Percentiles rank a stretch among this genome's conserved stretches.
phyloP scores from a whole-genome alignment of 2,888 invertebrate species.

The Amphipyra tragopoginis region DNA sequence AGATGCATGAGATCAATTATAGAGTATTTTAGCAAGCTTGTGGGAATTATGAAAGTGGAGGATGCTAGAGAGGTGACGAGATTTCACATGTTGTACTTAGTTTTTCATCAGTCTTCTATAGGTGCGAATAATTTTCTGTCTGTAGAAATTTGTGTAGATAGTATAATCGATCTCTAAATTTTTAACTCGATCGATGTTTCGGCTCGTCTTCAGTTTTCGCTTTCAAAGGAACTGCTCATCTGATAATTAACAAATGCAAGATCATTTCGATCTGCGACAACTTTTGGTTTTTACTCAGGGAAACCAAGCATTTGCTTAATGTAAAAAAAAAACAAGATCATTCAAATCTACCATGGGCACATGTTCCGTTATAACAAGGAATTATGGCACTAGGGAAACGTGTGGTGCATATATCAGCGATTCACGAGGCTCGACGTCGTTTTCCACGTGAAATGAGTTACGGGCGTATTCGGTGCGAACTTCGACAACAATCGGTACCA shows the following conservation, averaged over 20 bases:
- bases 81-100: conserved; percentile 12
- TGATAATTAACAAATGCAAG: no score
- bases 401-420: conserved; percentile 16
- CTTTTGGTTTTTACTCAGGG: no score
- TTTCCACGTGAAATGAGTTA: conserved; percentile 49
- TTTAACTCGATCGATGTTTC: no score
- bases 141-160: neutral
- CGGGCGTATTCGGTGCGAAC: conserved; percentile 45
- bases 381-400: conserved; percentile 19
- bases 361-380: conserved; percentile 1
- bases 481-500: conserved; percentile 75
- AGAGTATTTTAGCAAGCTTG: conserved; percentile 16
- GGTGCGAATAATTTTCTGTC: conserved; percentile 7
- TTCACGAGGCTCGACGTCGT: conserved; percentile 32
- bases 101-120: neutral
- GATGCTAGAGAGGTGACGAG: conserved; percentile 10
- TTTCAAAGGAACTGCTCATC: no score
- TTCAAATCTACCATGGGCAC: no score
- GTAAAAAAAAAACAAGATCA: no score
- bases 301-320: no score
- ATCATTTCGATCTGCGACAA: no score
- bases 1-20: conserved; percentile 46
- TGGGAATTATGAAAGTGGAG: conserved; percentile 47
- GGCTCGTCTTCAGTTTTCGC: no score
- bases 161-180: no score